A percentile compares a stretch with the other conserved stretches of the same genome.
phyloP scores from a whole-genome alignment of 30 jellyfish, hydroid and myxozoan genomes.

The Pelagia noctiluca region DNA sequence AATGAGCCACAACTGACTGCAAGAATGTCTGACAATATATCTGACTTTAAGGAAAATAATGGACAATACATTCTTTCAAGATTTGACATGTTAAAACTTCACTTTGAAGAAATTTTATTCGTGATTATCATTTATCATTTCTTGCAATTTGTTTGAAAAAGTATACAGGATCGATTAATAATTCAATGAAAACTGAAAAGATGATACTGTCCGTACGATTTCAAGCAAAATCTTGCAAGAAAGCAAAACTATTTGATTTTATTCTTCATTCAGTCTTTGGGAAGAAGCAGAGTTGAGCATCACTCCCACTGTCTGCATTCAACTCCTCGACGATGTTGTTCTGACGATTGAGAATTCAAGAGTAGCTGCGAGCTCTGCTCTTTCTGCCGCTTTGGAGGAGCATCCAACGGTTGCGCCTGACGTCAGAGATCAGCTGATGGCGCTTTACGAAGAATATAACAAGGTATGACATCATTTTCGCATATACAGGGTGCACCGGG shows the following conservation, averaged over 20 bases:
- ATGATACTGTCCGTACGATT: not conserved
- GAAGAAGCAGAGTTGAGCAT: slow-evolving; percentile 60
- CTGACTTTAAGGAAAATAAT: too few species aligned
- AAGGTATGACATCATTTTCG: slow-evolving; percentile 42
- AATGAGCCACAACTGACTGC: too few species aligned
- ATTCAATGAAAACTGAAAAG: too few species aligned
- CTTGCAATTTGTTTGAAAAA: too few species aligned
- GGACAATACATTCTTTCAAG: too few species aligned
- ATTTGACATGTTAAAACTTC: too few species aligned
- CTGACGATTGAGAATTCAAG: slow-evolving; percentile 74
- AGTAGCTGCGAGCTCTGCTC: slow-evolving; percentile 81
- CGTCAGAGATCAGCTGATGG: slow-evolving; percentile 58
- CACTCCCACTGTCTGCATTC: slow-evolving; percentile 58
- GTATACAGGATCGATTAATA: too few species aligned
- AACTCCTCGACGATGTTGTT: slow-evolving; percentile 75
- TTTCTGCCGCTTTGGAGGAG: slow-evolving; percentile 74
- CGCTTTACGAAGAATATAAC: slow-evolving; percentile 64
- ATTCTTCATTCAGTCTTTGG: slow-evolving; percentile 68
- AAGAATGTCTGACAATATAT: too few species aligned
- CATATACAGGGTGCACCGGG: too few species aligned
- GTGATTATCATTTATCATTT: too few species aligned
- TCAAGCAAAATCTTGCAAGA: not conserved
- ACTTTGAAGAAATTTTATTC: too few species aligned
- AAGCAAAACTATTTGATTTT: not conserved
- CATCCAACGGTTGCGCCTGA: slow-evolving; percentile 50